Base-by-base conservation (phyloP, 2,113 vertebrate species). In the Acanthochromis polyacanthus region DNA sequence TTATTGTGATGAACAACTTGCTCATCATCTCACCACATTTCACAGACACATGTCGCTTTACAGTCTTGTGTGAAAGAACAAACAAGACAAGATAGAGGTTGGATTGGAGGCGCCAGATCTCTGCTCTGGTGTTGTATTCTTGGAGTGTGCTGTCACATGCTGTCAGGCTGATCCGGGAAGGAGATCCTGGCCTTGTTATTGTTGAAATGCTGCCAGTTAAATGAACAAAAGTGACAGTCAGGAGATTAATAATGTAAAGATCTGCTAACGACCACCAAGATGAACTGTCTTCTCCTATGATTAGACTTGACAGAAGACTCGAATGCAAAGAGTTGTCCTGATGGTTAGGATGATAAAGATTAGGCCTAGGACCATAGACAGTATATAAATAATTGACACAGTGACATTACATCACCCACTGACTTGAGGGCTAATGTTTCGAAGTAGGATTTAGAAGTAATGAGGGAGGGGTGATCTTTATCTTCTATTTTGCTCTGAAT, bases 181-280 rank as follows among this genome's bases (percentile, higher is more conserved):
- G 55, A n/a, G 43, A 30, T 10, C 3, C 22, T 11, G 32, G 19
- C 43, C 61, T 74, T 89, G 71, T 83, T 88, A 74, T 73, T 86
- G 71, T 87, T 80, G 63, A 78, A 83, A 62, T 22, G 3, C 50
- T 72, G 59, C 70, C 58, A 77, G 57, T 25, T 58, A 20, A 88
- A 65, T 32, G 50, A 78, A 83, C 58, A 66, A 56, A 80, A 56
- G 22, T 52, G 63, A 72, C 56, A 75, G 36, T 32, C 73, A 70
- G 20, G 43, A 82, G 71, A 82, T 66, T 75, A 80, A 81, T 80
- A 81, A 73, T 69, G 55, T 57, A 62, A 78, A 78, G 56, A 48
- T 38, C 30, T 72, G 58, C 72, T 75, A 69, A 58, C 23, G 74
- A 85, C 81, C 82, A 81, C 81, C 78, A 38, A 53, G 43, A 19